Percentiles rank a stretch among this genome's conserved stretches.
Conservation (phyloP, 2,113 vertebrate species). For the Pedionomus torquatus region DNA sequence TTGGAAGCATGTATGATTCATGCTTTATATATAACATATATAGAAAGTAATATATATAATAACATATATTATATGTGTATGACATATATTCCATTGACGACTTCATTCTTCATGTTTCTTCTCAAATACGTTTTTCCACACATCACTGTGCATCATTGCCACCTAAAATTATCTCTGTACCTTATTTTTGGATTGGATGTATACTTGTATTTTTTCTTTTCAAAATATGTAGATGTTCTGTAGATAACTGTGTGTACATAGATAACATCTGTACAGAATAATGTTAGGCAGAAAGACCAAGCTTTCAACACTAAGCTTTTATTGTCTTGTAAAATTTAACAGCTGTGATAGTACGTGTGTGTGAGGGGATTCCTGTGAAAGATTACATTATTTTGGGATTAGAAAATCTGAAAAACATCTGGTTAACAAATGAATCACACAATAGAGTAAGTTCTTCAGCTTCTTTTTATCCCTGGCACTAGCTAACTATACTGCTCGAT, state of each 20-base stretch:
- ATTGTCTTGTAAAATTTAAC: neutral
- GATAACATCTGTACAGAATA: neutral
- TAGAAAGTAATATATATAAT: neutral
- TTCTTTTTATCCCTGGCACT: neutral
- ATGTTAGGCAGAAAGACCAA: neutral
- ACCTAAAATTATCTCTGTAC: neutral
- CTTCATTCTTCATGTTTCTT: too few species aligned
- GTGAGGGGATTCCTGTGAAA: neutral
- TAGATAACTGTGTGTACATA: neutral
- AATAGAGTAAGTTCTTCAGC: neutral
- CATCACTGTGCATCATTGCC: neutral
- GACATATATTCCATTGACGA: neutral
- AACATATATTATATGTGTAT: neutral
- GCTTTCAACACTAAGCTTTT: neutral
- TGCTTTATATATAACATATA: neutral
- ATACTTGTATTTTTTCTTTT: neutral
- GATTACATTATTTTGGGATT: neutral
- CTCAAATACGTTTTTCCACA: neutral
- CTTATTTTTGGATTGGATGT: neutral
- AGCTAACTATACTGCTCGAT: neutral
- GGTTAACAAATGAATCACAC: neutral
- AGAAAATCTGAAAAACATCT: conserved; percentile 16
- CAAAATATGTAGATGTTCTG: neutral
- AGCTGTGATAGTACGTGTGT: neutral
- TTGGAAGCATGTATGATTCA: neutral